A percentile compares a stretch with the other conserved stretches of the same genome.
Evolutionary conservation across 2,113 vertebrate species (phyloP).

Genomic region (Hyperoodon ampullatus): DNA sequence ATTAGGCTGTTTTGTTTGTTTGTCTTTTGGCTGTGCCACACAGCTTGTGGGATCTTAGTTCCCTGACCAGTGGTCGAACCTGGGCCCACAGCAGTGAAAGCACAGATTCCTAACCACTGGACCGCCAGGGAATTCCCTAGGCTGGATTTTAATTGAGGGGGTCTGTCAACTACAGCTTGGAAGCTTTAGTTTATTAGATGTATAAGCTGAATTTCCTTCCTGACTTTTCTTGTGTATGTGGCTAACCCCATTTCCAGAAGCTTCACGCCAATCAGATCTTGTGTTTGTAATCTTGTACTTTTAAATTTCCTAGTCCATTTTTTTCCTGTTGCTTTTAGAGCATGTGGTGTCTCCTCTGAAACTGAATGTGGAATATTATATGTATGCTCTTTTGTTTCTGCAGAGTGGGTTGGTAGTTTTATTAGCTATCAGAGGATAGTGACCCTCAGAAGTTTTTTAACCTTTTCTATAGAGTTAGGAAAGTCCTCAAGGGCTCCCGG

Average conservation of each 20-base stretch:
- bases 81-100: no score
- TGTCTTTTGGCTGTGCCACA: no score
- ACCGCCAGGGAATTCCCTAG: background rate
- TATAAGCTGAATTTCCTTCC: background rate
- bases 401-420: background rate
- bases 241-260: background rate
- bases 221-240: background rate
- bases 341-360: background rate
- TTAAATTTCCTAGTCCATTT: background rate
- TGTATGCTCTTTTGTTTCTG: background rate
- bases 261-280: background rate
- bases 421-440: background rate
- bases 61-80: no score
- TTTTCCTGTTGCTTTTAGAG: background rate
- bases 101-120: background rate
- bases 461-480: background rate
- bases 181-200: background rate
- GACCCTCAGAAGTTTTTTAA: background rate
- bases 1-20: background rate
- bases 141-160: background rate
- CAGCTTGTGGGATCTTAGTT: no score
- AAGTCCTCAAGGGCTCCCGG: background rate
- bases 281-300: background rate
- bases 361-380: background rate
- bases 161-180: background rate